Conservation (phyloP, 2,113 vertebrate species). For the Pristiophorus japonicus region DNA sequence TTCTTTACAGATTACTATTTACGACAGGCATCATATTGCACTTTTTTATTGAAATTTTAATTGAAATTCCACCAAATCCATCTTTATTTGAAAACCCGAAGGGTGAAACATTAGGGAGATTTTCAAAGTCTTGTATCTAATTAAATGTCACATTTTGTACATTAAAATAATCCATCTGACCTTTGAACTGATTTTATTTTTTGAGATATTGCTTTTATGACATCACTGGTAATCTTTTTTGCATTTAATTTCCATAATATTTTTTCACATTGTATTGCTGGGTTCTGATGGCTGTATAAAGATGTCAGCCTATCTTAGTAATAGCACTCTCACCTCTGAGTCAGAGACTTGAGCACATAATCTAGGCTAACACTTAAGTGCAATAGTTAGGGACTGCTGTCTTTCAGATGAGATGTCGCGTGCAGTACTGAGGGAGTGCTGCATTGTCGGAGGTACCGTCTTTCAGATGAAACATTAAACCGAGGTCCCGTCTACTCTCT, state of each 20-base stretch:
- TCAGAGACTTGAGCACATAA: neutral
- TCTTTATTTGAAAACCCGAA: neutral
- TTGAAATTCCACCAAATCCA: slow-evolving; percentile 29
- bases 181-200: neutral
- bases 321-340: neutral
- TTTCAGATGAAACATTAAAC: neutral
- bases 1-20: neutral
- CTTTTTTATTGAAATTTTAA: slow-evolving; percentile 11
- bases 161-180: neutral
- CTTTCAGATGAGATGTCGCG: neutral
- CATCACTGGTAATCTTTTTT: neutral
- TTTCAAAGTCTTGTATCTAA: neutral
- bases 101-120: neutral
- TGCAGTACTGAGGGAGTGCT: neutral
- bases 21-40: neutral
- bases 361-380: neutral
- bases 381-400: neutral
- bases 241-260: neutral
- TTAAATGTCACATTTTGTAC: neutral
- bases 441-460: no score
- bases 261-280: neutral
- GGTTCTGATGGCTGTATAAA: neutral
- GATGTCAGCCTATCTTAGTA: neutral
- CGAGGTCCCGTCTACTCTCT: no score
- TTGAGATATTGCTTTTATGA: neutral